phyloP scores from a whole-genome alignment of 2,797 vertebrate species.

The Hoplostethus atlanticus region DNA sequence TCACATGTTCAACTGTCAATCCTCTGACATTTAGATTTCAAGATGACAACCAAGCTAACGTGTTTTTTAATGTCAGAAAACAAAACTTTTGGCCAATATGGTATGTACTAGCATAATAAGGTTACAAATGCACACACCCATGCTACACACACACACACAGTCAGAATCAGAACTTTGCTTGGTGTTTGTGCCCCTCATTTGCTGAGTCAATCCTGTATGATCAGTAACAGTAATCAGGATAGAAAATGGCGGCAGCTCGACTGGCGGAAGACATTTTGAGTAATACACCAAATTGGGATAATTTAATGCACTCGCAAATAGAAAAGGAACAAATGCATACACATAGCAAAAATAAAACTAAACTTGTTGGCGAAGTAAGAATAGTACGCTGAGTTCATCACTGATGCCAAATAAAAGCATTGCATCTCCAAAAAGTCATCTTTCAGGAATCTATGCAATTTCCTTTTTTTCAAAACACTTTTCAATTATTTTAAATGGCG shows the following conservation, averaged over 20 bases:
- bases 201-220: conserved; percentile 65
- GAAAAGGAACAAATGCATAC: conserved; percentile 70
- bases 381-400: conserved; percentile 41
- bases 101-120: background rate
- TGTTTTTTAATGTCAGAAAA: no score
- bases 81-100: background rate
- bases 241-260: conserved; percentile 29
- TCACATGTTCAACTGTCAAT: background rate
- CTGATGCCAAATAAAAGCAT: conserved; percentile 5
- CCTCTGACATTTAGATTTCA: no score
- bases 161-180: conserved; percentile 29
- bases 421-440: conserved; percentile 22
- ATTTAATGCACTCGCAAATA: conserved; percentile 57
- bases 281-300: conserved; percentile 60
- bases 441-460: conserved; percentile 17
- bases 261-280: conserved; percentile 40
- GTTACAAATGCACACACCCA: background rate
- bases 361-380: conserved; percentile 47
- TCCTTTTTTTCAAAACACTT: conserved; percentile 25
- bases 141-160: background rate
- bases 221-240: conserved; percentile 44
- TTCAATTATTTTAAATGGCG: no score
- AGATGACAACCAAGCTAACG: no score
- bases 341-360: conserved; percentile 21
- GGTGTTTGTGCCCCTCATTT: conserved; percentile 44